phyloP scores from a whole-genome alignment of 2,113 vertebrate genomes.

The Suncus etruscus region DNA sequence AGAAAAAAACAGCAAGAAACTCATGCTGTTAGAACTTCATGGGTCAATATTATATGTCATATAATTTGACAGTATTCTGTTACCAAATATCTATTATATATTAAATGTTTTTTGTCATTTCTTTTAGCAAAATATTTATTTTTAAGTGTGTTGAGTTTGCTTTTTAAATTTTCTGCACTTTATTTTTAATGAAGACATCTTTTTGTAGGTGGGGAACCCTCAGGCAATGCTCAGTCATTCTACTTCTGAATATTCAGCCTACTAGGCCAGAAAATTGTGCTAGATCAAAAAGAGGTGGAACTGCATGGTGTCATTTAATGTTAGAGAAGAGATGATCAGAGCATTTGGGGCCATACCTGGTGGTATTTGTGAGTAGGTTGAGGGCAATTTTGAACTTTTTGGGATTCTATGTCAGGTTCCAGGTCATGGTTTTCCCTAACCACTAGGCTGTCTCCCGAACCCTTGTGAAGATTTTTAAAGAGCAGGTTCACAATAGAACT shows the following conservation, averaged over 20 bases:
- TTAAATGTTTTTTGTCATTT: background rate
- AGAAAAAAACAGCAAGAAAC: background rate
- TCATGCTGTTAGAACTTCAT: background rate
- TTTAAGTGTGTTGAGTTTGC: background rate
- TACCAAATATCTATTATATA: background rate
- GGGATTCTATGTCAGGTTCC: too few relatives aligned
- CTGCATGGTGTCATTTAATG: too few relatives aligned
- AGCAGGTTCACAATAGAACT: background rate
- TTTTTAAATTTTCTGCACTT: background rate
- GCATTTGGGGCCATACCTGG: too few relatives aligned
- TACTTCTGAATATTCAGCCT: too few relatives aligned
- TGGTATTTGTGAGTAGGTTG: too few relatives aligned
- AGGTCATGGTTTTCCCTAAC: too few relatives aligned
- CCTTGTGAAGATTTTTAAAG: background rate
- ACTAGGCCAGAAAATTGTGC: too few relatives aligned
- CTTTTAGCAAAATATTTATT: background rate
- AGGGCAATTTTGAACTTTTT: too few relatives aligned
- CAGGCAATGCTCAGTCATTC: too few relatives aligned
- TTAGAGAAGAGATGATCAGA: too few relatives aligned
- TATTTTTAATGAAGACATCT: background rate
- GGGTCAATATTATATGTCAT: background rate
- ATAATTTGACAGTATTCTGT: constrained; percentile 25
- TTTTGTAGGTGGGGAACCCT: background rate
- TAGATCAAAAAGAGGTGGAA: too few relatives aligned
- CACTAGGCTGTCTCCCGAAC: too few relatives aligned